These are phyloP conservation scores for Drosophila borborema DNA, from an alignment of 2,888 invertebrate species.

Conservation along the genomic window DNA sequence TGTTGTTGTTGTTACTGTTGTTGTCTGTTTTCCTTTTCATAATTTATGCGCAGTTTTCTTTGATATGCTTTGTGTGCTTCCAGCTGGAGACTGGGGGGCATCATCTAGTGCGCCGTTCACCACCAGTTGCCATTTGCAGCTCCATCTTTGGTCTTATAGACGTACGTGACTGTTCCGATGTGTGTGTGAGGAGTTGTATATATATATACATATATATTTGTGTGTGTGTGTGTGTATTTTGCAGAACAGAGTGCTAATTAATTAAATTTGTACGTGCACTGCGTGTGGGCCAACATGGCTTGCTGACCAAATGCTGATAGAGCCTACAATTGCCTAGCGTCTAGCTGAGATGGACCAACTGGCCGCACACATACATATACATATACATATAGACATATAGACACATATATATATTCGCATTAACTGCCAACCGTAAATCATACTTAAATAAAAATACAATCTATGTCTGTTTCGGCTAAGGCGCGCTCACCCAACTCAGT, in stretches of 20 bases:
- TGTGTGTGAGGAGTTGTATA: slow-evolving; percentile 1
- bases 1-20: slow-evolving; percentile 13
- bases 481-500: slow-evolving; percentile 10
- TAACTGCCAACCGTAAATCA: slow-evolving; percentile 71
- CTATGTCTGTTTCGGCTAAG: slow-evolving; percentile 31
- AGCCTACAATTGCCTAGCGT: slow-evolving; percentile 40
- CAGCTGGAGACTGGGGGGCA: slow-evolving; percentile 10
- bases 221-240: slow-evolving; percentile 48
- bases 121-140: slow-evolving; percentile 35
- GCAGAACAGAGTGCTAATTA: slow-evolving; percentile 77
- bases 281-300: slow-evolving; percentile 53
- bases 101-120: slow-evolving; percentile 23
- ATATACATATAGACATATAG: not conserved
- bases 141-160: slow-evolving; percentile 26
- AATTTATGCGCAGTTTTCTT: slow-evolving; percentile 72
- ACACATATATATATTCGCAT: slow-evolving; percentile 30
- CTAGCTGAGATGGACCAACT: slow-evolving; percentile 22
- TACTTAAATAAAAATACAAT: slow-evolving; percentile 68
- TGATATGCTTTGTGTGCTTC: slow-evolving; percentile 44
- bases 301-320: slow-evolving; percentile 73
- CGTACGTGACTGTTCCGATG: slow-evolving; percentile 57
- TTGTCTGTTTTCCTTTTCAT: slow-evolving; percentile 59
- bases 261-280: slow-evolving; percentile 76
- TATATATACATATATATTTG: slow-evolving; percentile 4
- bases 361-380: not conserved